Conservation (phyloP, 2,797 vertebrate genomes). For the Eupleurogrammus muticus region DNA sequence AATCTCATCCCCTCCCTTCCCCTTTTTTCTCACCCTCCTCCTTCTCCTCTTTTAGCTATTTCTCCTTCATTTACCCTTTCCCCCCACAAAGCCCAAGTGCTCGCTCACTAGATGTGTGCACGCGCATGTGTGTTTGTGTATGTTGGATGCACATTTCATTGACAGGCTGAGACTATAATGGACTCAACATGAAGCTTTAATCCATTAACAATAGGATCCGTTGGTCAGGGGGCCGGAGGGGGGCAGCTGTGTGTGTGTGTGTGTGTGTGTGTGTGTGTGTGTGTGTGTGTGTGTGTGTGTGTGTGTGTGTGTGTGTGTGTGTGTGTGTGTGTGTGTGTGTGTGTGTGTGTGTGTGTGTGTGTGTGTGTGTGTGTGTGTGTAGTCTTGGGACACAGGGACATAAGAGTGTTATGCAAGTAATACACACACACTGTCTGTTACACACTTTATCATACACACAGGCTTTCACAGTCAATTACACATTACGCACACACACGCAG, state of each 20-base stretch:
- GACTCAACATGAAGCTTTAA: constrained; percentile 85
- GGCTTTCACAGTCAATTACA: constrained; percentile 78
- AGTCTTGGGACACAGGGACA: constrained; percentile 46
- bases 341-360: constrained; percentile 14
- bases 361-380: neutral
- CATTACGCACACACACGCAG: constrained; percentile 28
- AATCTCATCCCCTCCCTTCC: constrained; percentile 65
- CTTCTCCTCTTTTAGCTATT: constrained; percentile 53
- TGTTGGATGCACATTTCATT: constrained; percentile 85
- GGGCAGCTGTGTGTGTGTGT: constrained; percentile 15
- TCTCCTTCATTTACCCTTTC: constrained; percentile 79
- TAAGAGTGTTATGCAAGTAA: constrained; percentile 68
- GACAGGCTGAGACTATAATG: constrained; percentile 82
- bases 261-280: constrained; percentile 43
- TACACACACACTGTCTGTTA: constrained; percentile 55
- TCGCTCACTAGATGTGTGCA: constrained; percentile 65
- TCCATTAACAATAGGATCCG: constrained; percentile 82
- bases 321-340: constrained; percentile 19
- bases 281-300: constrained; percentile 1
- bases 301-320: neutral
- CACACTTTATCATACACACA: constrained; percentile 66
- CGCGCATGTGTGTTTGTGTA: constrained; percentile 73
- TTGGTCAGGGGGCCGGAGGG: constrained; percentile 75
- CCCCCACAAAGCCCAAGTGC: constrained; percentile 51
- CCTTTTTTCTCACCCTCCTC: constrained; percentile 54